A percentile compares a stretch with the other conserved stretches of the same genome.
These are phyloP conservation scores for Aporophyla nigra DNA, from an alignment of 2,888 invertebrate species.

Conservation along the genomic window DNA sequence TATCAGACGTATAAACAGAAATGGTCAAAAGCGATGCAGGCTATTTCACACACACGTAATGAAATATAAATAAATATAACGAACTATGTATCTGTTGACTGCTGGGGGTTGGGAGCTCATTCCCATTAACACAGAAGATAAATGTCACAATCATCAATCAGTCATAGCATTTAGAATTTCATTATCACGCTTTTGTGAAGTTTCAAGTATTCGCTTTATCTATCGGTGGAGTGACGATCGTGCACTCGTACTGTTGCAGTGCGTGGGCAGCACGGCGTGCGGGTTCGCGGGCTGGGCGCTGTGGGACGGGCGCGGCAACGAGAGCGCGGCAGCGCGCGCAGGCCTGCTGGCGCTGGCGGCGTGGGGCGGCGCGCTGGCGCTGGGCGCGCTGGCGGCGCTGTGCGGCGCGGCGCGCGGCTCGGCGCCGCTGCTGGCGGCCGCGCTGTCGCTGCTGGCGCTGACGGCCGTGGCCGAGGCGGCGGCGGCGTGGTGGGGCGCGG, in stretches of 20 bases:
- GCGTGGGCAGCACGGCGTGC: constrained; percentile 79
- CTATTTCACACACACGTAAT: background rate
- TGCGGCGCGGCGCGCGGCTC: constrained; percentile 77
- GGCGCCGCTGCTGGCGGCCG: constrained; percentile 81
- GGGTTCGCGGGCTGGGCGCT: constrained; percentile 84
- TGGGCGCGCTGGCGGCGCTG: constrained; percentile 79
- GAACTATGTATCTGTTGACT: background rate
- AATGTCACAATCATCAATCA: background rate
- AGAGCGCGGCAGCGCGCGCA: constrained; percentile 80
- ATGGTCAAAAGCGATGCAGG: background rate
- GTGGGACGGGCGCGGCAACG: constrained; percentile 82
- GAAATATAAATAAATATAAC: constrained; percentile 16
- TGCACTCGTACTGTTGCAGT: constrained; percentile 66
- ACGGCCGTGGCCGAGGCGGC: constrained; percentile 83
- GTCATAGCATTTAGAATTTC: background rate
- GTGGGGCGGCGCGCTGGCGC: constrained; percentile 81
- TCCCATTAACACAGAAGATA: background rate
- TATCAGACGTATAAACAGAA: background rate
- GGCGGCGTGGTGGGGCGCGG: constrained; percentile 87
- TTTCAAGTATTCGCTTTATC: background rate
- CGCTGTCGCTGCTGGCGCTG: constrained; percentile 83
- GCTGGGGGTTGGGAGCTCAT: background rate
- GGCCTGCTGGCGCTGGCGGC: constrained; percentile 80
- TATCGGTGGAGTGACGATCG: background rate
- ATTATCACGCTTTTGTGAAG: too few species aligned